Evolutionary conservation across 92 coral and sea anemone genomes (phyloP).

Genomic region (Umimayanthus kanabou): DNA sequence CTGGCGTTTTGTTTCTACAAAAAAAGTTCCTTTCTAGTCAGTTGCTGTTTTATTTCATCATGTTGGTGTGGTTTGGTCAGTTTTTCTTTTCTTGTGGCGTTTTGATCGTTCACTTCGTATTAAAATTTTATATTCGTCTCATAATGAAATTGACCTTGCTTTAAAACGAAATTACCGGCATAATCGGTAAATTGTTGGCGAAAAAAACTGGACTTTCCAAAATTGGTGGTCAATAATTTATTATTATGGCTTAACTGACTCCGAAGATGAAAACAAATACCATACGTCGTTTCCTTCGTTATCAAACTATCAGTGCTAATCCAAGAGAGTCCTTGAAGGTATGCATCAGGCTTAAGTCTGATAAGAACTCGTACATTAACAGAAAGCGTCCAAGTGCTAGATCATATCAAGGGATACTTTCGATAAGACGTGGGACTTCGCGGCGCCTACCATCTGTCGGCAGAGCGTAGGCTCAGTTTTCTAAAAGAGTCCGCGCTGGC

Average conservation of each 20-base stretch:
- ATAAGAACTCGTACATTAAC: neutral
- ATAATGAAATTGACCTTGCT: neutral
- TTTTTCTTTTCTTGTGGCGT: neutral
- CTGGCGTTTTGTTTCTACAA: neutral
- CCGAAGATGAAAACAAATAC: neutral
- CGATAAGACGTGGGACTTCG: neutral
- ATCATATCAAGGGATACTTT: too few species aligned
- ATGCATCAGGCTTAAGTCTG: neutral
- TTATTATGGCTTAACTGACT: neutral
- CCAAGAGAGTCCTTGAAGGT: neutral
- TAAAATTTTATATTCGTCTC: neutral
- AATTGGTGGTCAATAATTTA: neutral
- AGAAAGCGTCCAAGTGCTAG: neutral
- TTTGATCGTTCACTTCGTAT: neutral
- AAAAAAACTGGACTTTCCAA: conserved; percentile 1
- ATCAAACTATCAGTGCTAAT: neutral
- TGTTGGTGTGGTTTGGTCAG: neutral
- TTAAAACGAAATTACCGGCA: neutral
- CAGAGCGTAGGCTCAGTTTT: neutral
- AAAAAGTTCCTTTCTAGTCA: neutral
- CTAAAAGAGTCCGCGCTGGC: neutral
- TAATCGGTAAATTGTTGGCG: neutral
- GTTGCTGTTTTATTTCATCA: neutral
- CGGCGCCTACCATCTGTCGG: neutral
- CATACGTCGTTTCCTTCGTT: neutral